phyloP scores from a whole-genome alignment of 2,888 invertebrate species.

The Cyaniris semiargus region DNA sequence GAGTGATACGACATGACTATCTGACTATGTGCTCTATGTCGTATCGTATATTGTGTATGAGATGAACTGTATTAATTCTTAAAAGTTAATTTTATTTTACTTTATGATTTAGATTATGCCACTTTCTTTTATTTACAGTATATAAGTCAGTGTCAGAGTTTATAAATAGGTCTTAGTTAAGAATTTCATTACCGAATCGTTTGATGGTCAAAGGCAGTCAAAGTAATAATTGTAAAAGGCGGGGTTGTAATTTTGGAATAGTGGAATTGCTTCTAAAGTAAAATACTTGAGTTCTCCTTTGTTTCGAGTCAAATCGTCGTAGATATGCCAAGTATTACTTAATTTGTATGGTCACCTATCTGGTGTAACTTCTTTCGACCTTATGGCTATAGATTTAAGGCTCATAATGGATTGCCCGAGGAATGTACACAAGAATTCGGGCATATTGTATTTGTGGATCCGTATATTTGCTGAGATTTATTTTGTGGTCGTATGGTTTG shows the following conservation, averaged over 20 bases:
- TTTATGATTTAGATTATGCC: no score
- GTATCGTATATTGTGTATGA: background rate
- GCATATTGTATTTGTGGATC: background rate
- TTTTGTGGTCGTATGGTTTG: background rate
- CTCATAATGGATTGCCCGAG: background rate
- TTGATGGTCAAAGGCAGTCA: background rate
- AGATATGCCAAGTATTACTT: background rate
- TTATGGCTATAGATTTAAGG: background rate
- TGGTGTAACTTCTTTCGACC: background rate
- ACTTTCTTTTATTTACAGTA: background rate
- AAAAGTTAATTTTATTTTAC: no score
- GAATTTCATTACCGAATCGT: background rate
- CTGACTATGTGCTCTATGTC: background rate
- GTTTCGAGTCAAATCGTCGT: background rate
- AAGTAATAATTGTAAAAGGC: background rate
- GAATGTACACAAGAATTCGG: background rate
- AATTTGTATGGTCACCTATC: background rate
- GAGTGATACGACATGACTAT: no score
- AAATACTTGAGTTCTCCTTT: background rate
- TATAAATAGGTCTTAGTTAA: background rate
- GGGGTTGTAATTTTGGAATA: background rate
- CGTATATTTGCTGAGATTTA: background rate
- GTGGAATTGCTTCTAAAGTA: conserved; percentile 3
- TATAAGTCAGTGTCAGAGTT: no score
- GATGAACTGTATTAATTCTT: background rate